Conservation (phyloP, 53 echinoderm and acorn worm species). For the Henricia sp. region DNA sequence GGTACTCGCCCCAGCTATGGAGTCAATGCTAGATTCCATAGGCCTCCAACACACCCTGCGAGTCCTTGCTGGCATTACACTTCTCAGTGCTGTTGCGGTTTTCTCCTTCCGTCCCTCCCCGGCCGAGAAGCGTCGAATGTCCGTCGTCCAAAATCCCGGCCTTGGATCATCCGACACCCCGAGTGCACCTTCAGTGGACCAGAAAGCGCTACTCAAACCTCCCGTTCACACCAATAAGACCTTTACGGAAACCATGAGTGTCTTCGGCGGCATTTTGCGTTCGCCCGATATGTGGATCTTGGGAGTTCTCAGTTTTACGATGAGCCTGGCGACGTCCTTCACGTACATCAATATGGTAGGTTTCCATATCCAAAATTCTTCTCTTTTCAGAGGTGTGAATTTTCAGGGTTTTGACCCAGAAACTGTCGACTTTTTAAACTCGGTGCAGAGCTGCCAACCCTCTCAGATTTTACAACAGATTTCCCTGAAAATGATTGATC, state of each 20-base stretch:
- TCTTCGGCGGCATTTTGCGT: not conserved
- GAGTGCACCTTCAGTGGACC: not conserved
- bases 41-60: constrained; percentile 36
- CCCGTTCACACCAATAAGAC: constrained; percentile 49
- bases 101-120: constrained; percentile 50
- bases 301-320: not conserved
- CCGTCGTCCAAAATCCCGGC: constrained; percentile 23
- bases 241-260: constrained; percentile 18
- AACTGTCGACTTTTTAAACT: not conserved
- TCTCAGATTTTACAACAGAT: too few species aligned
- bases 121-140: constrained; percentile 51
- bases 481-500: too few species aligned
- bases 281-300: constrained; percentile 54
- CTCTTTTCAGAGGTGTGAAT: constrained; percentile 4
- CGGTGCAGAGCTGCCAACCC: too few species aligned
- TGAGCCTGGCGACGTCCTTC: constrained; percentile 35
- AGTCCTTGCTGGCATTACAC: constrained; percentile 13
- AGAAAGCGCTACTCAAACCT: not conserved
- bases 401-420: not conserved
- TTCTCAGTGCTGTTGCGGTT: not conserved
- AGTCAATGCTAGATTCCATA: constrained; percentile 7
- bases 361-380: not conserved
- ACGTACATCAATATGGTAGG: constrained; percentile 54
- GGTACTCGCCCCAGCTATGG: constrained; percentile 34
- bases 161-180: not conserved